A percentile compares a stretch with the other conserved stretches of the same genome.
phyloP scores from a whole-genome alignment of 2,797 vertebrate species.

The Odontamblyopus lacepedii region DNA sequence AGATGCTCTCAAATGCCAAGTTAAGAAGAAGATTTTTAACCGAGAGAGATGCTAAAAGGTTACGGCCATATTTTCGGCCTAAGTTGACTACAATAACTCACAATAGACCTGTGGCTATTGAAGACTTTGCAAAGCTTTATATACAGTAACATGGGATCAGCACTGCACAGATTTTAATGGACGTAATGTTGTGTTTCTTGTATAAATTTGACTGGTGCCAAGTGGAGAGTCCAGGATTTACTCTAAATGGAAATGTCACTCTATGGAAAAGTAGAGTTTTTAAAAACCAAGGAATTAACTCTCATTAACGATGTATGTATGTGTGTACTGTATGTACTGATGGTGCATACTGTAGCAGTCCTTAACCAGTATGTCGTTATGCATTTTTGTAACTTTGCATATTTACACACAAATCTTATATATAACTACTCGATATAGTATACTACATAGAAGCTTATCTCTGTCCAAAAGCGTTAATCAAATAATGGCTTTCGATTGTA shows the following conservation, averaged over 20 bases:
- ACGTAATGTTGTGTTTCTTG: slow-evolving; percentile 64
- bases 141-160: slow-evolving; percentile 58
- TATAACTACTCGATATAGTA: slow-evolving; percentile 41
- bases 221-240: slow-evolving; percentile 68
- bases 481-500: slow-evolving; percentile 72
- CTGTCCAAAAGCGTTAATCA: slow-evolving; percentile 67
- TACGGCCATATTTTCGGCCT: slow-evolving; percentile 26
- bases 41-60: slow-evolving; percentile 31
- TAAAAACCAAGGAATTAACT: slow-evolving; percentile 76
- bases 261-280: slow-evolving; percentile 71
- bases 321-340: slow-evolving; percentile 64
- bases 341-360: slow-evolving; percentile 68
- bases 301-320: slow-evolving; percentile 63
- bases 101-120: slow-evolving; percentile 33
- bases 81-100: slow-evolving; percentile 21
- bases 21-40: slow-evolving; percentile 36
- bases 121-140: slow-evolving; percentile 72
- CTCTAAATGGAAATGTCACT: slow-evolving; percentile 76
- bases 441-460: slow-evolving; percentile 61
- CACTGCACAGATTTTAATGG: slow-evolving; percentile 45
- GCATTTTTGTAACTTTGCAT: slow-evolving; percentile 78
- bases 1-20: slow-evolving; percentile 47
- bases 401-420: slow-evolving; percentile 69
- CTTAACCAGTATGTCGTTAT: slow-evolving; percentile 72
- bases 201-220: slow-evolving; percentile 78